Percentiles rank a stretch among this genome's conserved stretches.
Conservation (phyloP, 2,888 invertebrate genomes). For the Hemicrepidius hirtus region DNA sequence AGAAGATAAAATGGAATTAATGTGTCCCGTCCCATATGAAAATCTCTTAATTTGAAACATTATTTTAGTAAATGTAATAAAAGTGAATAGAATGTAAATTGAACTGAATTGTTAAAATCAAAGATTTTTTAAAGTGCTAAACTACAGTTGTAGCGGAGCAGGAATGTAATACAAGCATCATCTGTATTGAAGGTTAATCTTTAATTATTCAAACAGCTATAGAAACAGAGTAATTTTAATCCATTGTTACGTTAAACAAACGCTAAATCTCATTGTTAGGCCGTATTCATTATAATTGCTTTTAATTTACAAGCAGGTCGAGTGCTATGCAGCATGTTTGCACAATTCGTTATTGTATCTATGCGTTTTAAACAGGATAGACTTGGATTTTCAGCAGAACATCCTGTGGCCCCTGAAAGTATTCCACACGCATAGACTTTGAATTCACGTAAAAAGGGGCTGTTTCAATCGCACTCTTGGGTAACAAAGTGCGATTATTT, state of each 20-base stretch:
- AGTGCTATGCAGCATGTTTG: slow-evolving; percentile 58
- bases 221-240: slow-evolving; percentile 72
- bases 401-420: slow-evolving; percentile 37
- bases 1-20: no score
- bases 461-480: slow-evolving; percentile 55
- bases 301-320: slow-evolving; percentile 72
- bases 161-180: slow-evolving; percentile 70
- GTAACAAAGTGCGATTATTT: slow-evolving; percentile 59
- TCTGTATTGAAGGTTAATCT: slow-evolving; percentile 65
- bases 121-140: slow-evolving; percentile 27
- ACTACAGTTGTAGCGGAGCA: slow-evolving; percentile 38
- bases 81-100: neutral
- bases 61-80: no score
- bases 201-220: slow-evolving; percentile 72
- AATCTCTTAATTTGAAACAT: no score
- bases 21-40: no score
- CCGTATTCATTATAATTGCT: slow-evolving; percentile 72
- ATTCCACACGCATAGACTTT: slow-evolving; percentile 47
- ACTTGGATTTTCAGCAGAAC: slow-evolving; percentile 39
- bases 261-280: slow-evolving; percentile 71
- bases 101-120: neutral
- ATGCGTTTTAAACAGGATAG: slow-evolving; percentile 51
- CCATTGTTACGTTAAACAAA: slow-evolving; percentile 72
- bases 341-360: slow-evolving; percentile 57
- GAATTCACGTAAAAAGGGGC: slow-evolving; percentile 37